Conservation (phyloP, 2,888 invertebrate genomes). For the Bruchidius siliquastri region DNA sequence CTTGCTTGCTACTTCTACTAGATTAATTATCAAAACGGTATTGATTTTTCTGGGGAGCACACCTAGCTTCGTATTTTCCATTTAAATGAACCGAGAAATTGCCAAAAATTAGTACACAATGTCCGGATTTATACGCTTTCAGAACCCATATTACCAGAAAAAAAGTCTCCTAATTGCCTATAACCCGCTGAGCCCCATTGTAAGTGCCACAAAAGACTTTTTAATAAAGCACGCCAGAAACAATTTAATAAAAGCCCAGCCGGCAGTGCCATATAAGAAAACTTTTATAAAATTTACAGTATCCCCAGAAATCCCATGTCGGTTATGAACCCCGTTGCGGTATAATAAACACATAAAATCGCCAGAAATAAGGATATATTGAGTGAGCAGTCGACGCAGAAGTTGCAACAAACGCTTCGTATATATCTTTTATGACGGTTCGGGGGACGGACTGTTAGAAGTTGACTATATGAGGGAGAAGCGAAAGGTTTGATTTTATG, state of each 20-base stretch:
- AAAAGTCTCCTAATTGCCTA: slow-evolving; percentile 8
- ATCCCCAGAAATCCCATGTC: slow-evolving; percentile 42
- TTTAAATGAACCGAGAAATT: too few species aligned
- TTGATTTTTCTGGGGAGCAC: too few species aligned
- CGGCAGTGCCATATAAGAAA: slow-evolving; percentile 29
- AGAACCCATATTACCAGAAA: neutral
- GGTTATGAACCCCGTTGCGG: slow-evolving; percentile 48
- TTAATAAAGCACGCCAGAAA: slow-evolving; percentile 21
- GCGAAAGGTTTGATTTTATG: neutral
- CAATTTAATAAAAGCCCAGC: slow-evolving; percentile 30
- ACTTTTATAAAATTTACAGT: slow-evolving; percentile 43
- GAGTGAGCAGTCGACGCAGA: slow-evolving; percentile 44
- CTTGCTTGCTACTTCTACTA: too few species aligned
- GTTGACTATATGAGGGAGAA: slow-evolving; percentile 16
- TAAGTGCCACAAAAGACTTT: slow-evolving; percentile 15
- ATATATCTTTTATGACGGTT: slow-evolving; percentile 44
- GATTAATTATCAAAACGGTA: too few species aligned
- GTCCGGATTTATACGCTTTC: neutral
- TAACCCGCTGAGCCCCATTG: slow-evolving; percentile 5
- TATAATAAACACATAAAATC: slow-evolving; percentile 51
- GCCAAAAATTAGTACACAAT: neutral
- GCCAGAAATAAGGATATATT: slow-evolving; percentile 51
- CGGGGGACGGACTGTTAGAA: slow-evolving; percentile 34
- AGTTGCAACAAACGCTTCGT: slow-evolving; percentile 46
- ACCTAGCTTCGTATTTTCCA: too few species aligned